Evolutionary conservation across 2,797 vertebrate species (phyloP), one percentile per base, ranked within the genome.

Genomic region (Pangasius krempfi): DNA sequence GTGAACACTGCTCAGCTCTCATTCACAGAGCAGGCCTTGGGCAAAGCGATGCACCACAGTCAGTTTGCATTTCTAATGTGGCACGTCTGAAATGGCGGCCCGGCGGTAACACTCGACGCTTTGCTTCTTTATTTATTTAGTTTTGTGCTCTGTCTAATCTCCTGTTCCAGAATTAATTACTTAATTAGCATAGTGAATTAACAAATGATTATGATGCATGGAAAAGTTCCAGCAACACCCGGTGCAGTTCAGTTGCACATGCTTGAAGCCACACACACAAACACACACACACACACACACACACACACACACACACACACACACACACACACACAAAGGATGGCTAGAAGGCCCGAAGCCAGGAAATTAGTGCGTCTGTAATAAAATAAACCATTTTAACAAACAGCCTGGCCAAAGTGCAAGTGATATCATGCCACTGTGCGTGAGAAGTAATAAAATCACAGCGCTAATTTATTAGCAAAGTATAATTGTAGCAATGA

Each of bases 151-250:
- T 87, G 94, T 96, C 95, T 95, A 96, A 96, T 96, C 95, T 96
- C 95, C 94, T 95, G 94, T 96, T 96, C 94, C 94, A 92, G 94
- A 96, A 96, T 96, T 96, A 96, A 96, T 96, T 96, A 96, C 95
- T 95, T 95, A 96, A 96, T 96, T 96, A 96, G 95, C 96, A 96
- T 96, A 96, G 95, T 94, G 95, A 96, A 96, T 96, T 96, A 96
- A 95, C 93, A 89, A 96, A 96, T 94, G 94, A 96, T 97, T 96
- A 96, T 96, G 96, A 97, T 96, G 96, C 96, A 96, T 97, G 96
- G 96, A 96, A 95, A 96, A 95, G 93, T 95, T 96, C 96, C 96
- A 97, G 94, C 93, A 80, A 92, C 90, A 92, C 90, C 89, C 90
- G 87, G 85, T 89, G 89, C 89, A 91, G 88, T 91, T 87, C 85